A percentile compares a stretch with the other conserved stretches of the same genome.
phyloP scores from a whole-genome alignment of 2,888 invertebrate genomes.

The Erebia aethiops region DNA sequence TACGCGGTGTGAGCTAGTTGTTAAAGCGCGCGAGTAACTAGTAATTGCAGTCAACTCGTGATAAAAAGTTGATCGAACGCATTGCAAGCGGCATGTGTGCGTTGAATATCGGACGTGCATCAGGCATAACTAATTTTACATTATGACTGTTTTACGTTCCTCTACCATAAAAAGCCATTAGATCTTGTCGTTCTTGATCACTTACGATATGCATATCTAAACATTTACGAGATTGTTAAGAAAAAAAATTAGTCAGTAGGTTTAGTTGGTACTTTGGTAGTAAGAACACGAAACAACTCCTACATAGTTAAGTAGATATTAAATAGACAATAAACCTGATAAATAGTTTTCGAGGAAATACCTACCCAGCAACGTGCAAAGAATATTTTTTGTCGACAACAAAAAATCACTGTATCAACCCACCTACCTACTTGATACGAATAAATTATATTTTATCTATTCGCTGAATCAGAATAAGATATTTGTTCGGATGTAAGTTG shows the following conservation, averaged over 20 bases:
- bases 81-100: slow-evolving; percentile 5
- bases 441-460: slow-evolving; percentile 21
- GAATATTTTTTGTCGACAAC: slow-evolving; percentile 19
- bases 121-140: slow-evolving; percentile 10
- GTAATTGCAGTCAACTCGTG: slow-evolving; percentile 11
- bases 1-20: slow-evolving; percentile 36
- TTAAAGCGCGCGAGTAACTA: slow-evolving; percentile 12
- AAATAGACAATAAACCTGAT: background rate
- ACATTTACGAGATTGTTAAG: no score
- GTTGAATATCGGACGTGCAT: slow-evolving; percentile 1
- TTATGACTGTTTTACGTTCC: background rate
- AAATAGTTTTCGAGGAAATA: slow-evolving; percentile 21
- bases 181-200: no score
- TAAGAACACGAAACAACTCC: no score
- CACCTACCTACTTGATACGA: slow-evolving; percentile 6
- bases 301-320: background rate
- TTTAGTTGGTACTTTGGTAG: background rate
- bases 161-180: background rate
- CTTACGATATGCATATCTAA: no score
- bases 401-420: slow-evolving; percentile 9
- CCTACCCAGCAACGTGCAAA: slow-evolving; percentile 4
- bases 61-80: slow-evolving; percentile 21
- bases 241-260: background rate
- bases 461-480: slow-evolving; percentile 14
- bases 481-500: slow-evolving; percentile 19